Percentiles rank a stretch among this genome's conserved stretches.
phyloP scores from a whole-genome alignment of 2,888 invertebrate genomes.

The Keiferia lycopersicella region DNA sequence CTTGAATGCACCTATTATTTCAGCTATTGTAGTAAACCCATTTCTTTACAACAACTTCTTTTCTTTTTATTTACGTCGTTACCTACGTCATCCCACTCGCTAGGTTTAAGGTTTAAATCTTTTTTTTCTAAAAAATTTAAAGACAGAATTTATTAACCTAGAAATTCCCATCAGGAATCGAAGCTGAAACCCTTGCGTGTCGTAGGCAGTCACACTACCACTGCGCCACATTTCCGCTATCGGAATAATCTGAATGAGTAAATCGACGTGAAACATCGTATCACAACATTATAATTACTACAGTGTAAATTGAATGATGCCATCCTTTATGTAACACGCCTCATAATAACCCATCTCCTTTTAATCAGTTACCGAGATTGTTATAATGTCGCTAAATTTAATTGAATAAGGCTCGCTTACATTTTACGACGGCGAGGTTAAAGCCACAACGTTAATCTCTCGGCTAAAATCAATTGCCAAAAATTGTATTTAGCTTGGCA shows the following conservation, averaged over 20 bases:
- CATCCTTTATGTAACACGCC: conserved; percentile 11
- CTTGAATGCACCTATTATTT: too few relatives aligned
- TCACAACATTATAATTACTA: neutral
- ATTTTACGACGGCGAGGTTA: conserved; percentile 70
- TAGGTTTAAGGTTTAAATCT: too few relatives aligned
- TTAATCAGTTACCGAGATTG: conserved; percentile 72
- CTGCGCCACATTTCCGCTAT: too few relatives aligned
- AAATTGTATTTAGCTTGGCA: conserved; percentile 62
- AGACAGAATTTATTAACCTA: too few relatives aligned
- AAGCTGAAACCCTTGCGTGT: too few relatives aligned
- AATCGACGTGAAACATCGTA: neutral
- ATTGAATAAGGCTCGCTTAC: conserved; percentile 79
- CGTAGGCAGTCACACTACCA: too few relatives aligned
- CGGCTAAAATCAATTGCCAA: conserved; percentile 76
- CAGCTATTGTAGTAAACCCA: too few relatives aligned
- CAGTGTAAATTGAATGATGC: neutral
- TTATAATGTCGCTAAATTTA: conserved; percentile 77
- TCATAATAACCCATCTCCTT: conserved; percentile 47
- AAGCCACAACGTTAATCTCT: conserved; percentile 74
- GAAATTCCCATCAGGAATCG: too few relatives aligned
- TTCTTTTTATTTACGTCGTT: too few relatives aligned
- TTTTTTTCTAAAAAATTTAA: too few relatives aligned
- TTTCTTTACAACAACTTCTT: too few relatives aligned
- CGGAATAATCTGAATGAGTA: neutral
- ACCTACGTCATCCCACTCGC: too few relatives aligned